These are phyloP conservation scores for Eledona agricola DNA, from an alignment of 2,888 invertebrate species.

Conservation along the genomic window DNA sequence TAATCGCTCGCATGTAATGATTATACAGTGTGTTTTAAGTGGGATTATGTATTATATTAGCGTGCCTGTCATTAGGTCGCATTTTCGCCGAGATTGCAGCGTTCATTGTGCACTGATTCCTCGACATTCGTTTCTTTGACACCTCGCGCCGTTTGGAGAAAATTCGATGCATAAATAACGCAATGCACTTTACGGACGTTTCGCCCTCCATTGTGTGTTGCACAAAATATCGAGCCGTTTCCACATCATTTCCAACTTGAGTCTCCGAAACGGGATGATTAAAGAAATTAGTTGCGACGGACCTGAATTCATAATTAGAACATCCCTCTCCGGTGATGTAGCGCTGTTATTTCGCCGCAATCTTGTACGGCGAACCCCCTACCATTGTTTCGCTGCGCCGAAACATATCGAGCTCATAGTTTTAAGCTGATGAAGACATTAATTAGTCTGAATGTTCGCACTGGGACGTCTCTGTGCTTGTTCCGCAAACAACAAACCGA, in stretches of 20 bases:
- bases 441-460: slow-evolving; percentile 39
- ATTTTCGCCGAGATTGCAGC: slow-evolving; percentile 2
- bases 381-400: slow-evolving; percentile 24
- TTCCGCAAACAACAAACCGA: slow-evolving; percentile 19
- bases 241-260: no score
- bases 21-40: slow-evolving; percentile 15
- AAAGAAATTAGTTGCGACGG: slow-evolving; percentile 5
- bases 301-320: slow-evolving; percentile 19
- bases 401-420: slow-evolving; percentile 38
- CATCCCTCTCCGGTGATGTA: slow-evolving; percentile 24
- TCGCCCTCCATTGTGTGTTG: slow-evolving; percentile 3
- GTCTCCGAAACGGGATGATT: no score
- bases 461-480: slow-evolving; percentile 24
- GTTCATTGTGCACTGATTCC: slow-evolving; percentile 1
- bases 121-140: slow-evolving; percentile 1
- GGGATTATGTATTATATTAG: slow-evolving; percentile 22
- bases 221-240: no score
- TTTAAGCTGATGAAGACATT: slow-evolving; percentile 40
- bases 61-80: slow-evolving; percentile 12
- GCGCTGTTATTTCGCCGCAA: slow-evolving; percentile 22
- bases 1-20: slow-evolving; percentile 8
- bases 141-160: slow-evolving; percentile 4
- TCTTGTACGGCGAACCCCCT: slow-evolving; percentile 14
- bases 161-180: slow-evolving; percentile 23
- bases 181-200: slow-evolving; percentile 5